Conservation (phyloP, 2,113 vertebrate species). For the Odocoileus hemionus region DNA sequence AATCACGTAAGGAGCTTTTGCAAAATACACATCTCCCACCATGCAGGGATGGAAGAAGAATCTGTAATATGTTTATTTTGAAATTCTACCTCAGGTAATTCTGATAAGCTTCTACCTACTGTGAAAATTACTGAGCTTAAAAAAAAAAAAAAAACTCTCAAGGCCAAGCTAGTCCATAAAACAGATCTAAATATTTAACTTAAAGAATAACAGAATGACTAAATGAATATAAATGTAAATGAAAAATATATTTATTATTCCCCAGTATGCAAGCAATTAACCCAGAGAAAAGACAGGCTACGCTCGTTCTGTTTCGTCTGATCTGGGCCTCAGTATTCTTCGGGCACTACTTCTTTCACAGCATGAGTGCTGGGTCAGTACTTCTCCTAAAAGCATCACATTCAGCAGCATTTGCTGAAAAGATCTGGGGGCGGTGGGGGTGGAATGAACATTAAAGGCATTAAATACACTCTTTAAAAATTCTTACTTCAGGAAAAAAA, state of each 20-base stretch:
- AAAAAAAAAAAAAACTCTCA: constrained; percentile 3
- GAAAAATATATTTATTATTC: not conserved
- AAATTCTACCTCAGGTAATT: constrained; percentile 14
- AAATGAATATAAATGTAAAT: not conserved
- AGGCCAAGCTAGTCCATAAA: not conserved
- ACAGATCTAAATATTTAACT: constrained; percentile 14
- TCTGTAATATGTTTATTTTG: not conserved
- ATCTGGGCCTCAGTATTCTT: not conserved
- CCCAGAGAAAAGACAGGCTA: not conserved
- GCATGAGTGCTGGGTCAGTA: not conserved
- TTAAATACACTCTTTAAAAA: constrained; percentile 11
- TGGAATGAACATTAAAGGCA: not conserved
- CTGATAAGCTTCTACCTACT: not conserved
- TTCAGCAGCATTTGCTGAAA: not conserved
- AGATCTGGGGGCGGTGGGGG: not conserved
- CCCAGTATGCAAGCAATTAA: not conserved
- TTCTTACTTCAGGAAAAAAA: not conserved
- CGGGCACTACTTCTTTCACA: not conserved
- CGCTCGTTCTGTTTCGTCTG: not conserved
- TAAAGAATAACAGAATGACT: not conserved
- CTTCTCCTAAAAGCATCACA: not conserved
- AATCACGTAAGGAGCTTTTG: not conserved
- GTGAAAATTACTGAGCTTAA: not conserved
- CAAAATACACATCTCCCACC: not conserved
- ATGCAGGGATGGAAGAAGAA: not conserved